Base-by-base conservation (phyloP, 2,888 invertebrate genomes). In the Ormyrus rosae region DNA sequence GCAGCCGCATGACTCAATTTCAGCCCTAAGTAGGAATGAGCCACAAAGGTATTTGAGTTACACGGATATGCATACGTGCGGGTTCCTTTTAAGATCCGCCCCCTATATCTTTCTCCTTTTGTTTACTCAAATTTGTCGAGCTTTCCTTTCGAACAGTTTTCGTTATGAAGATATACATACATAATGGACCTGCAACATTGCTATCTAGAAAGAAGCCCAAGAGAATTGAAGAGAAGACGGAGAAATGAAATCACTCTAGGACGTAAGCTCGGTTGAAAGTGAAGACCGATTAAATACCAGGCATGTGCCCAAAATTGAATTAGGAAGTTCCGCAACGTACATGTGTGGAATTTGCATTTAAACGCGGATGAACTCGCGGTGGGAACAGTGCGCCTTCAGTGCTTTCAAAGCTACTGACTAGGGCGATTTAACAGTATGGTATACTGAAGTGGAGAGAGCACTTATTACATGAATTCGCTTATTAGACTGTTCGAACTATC, bases 231-330 rank as follows among this genome's bases (percentile, higher is more conserved):
- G 51, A 48, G 45, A 13, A 19, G 19, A 13, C n/a, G 56, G 53
- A 13, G 63, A 46, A 3, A 48, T 19, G 55, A 51, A 67, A 53
- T 64, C 48, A 45, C 61, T 7, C 58, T 65, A 34, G 53, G 53
- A 48, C 76, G 78, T 76, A 64, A 80, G 70, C 75, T 56, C 61
- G 64, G 71, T 56, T 69, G 81, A 82, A 77, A 74, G 82, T 70
- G 80, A 80, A 81, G 82, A 81, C 58, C 78, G 78, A 80, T 83
- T 81, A 84, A 84, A 78, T 83, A 77, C 78, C 78, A 67, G 61
- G 79, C 77, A 81, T 86, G 85, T 86, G 85, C 85, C 85, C 85
- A 86, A 88, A 88, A 88, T 89, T 87, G 85, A 88, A 89, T 88
- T 88, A 88, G 86, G 84, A 88, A 89, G 85, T 87, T 86, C 84